Percentiles rank a stretch among this genome's conserved stretches.
Conservation (phyloP, 2,113 vertebrate genomes). For the Pedetes capensis region DNA sequence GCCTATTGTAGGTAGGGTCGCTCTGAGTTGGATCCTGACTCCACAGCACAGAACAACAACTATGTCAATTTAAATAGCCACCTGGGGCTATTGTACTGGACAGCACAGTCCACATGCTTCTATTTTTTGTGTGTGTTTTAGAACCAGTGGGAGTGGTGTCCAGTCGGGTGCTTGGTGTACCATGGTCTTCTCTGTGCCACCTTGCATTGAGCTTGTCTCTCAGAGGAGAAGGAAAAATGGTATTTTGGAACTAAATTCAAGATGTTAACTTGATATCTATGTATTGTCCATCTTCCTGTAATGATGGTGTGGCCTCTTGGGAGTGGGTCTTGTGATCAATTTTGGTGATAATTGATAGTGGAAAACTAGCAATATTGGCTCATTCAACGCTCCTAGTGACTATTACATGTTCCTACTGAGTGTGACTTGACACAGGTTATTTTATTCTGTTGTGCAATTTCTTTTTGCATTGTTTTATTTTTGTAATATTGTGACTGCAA, state of each 20-base stretch:
- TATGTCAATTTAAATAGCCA: not conserved
- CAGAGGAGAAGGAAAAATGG: not conserved
- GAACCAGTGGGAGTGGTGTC: not conserved
- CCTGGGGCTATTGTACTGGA: not conserved
- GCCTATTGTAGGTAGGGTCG: no score
- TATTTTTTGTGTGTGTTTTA: not conserved
- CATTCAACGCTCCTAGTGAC: not conserved
- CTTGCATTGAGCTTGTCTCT: not conserved
- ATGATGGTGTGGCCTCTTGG: not conserved
- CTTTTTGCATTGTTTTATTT: not conserved
- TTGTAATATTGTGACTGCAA: constrained; percentile 32
- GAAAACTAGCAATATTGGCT: not conserved
- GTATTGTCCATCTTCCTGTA: not conserved
- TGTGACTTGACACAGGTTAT: not conserved
- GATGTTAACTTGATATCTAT: not conserved
- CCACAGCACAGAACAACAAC: no score
- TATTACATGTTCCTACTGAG: not conserved
- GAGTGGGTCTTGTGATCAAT: not conserved
- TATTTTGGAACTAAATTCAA: not conserved
- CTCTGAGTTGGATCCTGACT: no score
- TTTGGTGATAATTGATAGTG: not conserved
- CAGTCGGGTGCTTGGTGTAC: not conserved
- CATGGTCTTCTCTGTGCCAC: not conserved
- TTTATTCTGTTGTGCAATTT: not conserved
- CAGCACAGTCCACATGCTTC: not conserved